A percentile compares a stretch with the other conserved stretches of the same genome.
Evolutionary conservation across 2,113 vertebrate genomes (phyloP).

Genomic region (Alligator mississippiensis): DNA sequence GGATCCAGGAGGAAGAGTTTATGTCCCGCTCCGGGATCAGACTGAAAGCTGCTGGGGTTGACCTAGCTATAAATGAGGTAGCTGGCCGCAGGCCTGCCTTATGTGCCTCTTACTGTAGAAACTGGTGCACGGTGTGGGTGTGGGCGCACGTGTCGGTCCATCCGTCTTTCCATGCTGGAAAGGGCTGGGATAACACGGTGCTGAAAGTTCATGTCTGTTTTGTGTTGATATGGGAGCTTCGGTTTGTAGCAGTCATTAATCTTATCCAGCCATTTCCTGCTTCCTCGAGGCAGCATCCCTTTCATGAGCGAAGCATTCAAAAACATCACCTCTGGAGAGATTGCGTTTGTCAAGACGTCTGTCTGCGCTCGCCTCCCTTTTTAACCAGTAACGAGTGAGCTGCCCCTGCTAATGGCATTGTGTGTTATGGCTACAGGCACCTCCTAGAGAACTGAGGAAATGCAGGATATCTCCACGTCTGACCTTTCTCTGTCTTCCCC

Average conservation of each 20-base stretch:
- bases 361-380: not conserved
- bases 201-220: not conserved
- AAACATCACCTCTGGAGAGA: not conserved
- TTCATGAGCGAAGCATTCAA: accelerated
- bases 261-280: not conserved
- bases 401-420: not conserved
- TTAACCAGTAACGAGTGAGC: not conserved
- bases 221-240: not conserved
- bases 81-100: too few species aligned
- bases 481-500: not conserved
- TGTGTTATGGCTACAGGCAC: not conserved
- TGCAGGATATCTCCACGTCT: accelerated
- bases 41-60: too few species aligned
- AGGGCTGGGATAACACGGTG: not conserved
- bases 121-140: too few species aligned
- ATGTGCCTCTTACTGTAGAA: too few species aligned
- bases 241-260: not conserved
- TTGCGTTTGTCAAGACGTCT: not conserved
- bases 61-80: too few species aligned
- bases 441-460: not conserved
- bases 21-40: too few species aligned
- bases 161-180: not conserved
- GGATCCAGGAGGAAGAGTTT: too few species aligned
- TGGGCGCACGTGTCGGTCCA: too few species aligned
- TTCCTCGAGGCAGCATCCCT: accelerated